These are phyloP conservation scores for Kryptolebias marmoratus DNA, from an alignment of 2,113 vertebrate genomes.

Conservation along the genomic window DNA sequence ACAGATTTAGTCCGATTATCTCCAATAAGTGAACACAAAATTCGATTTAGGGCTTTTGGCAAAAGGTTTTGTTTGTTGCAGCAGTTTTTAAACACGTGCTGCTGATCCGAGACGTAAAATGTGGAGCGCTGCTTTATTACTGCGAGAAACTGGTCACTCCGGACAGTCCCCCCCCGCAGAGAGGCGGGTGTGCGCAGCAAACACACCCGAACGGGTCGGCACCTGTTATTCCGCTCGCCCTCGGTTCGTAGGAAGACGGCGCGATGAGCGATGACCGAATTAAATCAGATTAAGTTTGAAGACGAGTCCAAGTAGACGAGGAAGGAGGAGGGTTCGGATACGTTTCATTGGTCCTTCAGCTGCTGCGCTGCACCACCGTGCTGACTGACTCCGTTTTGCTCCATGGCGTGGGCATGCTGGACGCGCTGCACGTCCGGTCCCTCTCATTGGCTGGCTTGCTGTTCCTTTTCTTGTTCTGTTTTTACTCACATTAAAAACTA, in stretches of 20 bases:
- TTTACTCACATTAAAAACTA: not conserved
- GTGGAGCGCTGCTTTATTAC: slow-evolving; percentile 80
- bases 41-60: no score
- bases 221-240: not conserved
- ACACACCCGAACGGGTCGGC: no score
- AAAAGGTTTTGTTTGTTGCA: not conserved
- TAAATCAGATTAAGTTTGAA: no score
- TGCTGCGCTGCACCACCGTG: slow-evolving; percentile 53
- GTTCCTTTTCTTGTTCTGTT: slow-evolving; percentile 49
- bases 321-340: no score
- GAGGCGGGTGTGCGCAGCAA: slow-evolving; percentile 44
- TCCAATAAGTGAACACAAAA: no score
- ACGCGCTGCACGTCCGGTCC: slow-evolving; percentile 33
- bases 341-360: slow-evolving; percentile 40
- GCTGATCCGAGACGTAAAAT: slow-evolving; percentile 64
- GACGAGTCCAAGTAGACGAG: no score
- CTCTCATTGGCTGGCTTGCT: slow-evolving; percentile 69
- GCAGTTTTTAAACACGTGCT: slow-evolving; percentile 14
- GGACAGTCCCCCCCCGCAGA: slow-evolving; percentile 46
- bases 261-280: not conserved
- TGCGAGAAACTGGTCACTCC: slow-evolving; percentile 8
- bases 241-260: not conserved
- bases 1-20: no score
- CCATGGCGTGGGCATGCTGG: slow-evolving; percentile 71
- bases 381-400: slow-evolving; percentile 45